A percentile compares a stretch with the other conserved stretches of the same genome.
Evolutionary conservation across 1,140 invertebrate genomes (phyloP).

Genomic region (Rhynchophorus ferrugineus): DNA sequence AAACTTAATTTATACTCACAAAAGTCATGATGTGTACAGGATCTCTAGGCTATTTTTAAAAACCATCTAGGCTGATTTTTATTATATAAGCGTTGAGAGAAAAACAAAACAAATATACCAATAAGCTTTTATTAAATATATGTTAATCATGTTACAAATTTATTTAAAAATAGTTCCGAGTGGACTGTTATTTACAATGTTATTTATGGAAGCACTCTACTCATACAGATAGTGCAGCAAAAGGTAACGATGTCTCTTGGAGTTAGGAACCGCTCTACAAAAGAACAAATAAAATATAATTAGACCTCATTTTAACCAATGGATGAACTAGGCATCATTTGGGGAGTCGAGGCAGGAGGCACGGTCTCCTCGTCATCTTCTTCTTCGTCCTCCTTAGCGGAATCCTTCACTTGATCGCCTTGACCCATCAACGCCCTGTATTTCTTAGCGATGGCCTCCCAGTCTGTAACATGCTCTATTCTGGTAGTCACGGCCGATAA

Average conservation of each 20-base stretch:
- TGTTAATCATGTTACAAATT: not conserved
- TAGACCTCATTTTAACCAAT: slow-evolving; percentile 17
- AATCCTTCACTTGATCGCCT: slow-evolving; percentile 49
- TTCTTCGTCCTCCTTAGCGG: slow-evolving; percentile 46
- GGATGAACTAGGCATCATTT: slow-evolving; percentile 11
- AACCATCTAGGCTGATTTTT: too few relatives aligned
- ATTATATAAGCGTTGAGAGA: too few relatives aligned
- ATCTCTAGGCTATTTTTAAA: too few relatives aligned
- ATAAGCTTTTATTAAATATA: not conserved
- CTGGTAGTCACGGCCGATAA: slow-evolving; percentile 58
- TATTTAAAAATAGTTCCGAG: not conserved
- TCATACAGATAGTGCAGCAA: not conserved
- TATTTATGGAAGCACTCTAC: not conserved
- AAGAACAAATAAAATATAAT: slow-evolving; percentile 12
- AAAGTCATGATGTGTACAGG: too few relatives aligned
- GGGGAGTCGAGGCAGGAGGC: slow-evolving; percentile 24
- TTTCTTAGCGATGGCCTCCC: slow-evolving; percentile 81
- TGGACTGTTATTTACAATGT: not conserved
- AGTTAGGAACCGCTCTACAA: not conserved
- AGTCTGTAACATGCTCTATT: slow-evolving; percentile 87
- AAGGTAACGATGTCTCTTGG: not conserved
- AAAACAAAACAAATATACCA: too few relatives aligned
- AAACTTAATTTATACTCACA: too few relatives aligned
- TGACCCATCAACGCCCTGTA: slow-evolving; percentile 74
- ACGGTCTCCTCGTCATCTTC: slow-evolving; percentile 41